A percentile compares a stretch with the other conserved stretches of the same genome.
phyloP scores from a whole-genome alignment of 35 echinoderm and acorn worm species.

The Chiridota heheva region DNA sequence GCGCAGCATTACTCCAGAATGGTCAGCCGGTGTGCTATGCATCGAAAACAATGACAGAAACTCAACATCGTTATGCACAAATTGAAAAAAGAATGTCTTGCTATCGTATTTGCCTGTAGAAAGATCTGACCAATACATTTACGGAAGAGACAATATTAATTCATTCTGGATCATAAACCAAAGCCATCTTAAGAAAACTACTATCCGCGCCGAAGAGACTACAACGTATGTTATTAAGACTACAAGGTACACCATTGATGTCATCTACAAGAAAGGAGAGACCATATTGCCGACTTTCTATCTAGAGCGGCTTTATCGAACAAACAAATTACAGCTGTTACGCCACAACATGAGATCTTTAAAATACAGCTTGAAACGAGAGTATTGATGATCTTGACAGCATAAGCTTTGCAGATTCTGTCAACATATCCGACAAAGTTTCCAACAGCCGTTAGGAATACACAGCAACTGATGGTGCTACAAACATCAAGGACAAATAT shows the following conservation, averaged over 20 bases:
- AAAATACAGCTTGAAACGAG: too few species aligned
- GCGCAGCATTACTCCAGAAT: slow-evolving; percentile 47
- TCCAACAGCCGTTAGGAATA: slow-evolving; percentile 42
- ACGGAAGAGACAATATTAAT: slow-evolving; percentile 14
- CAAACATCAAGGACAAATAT: slow-evolving; percentile 45
- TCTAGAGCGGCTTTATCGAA: slow-evolving; percentile 19
- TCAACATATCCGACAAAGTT: slow-evolving; percentile 50
- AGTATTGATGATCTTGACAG: too few species aligned
- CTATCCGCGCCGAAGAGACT: slow-evolving; percentile 37
- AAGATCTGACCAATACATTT: slow-evolving; percentile 46
- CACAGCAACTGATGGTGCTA: slow-evolving; percentile 52
- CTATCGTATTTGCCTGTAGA: slow-evolving; percentile 6
- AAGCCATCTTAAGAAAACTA: slow-evolving; percentile 33
- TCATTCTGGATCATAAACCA: slow-evolving; percentile 55
- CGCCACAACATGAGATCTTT: too few species aligned
- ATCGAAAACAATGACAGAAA: slow-evolving; percentile 43
- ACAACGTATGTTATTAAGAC: slow-evolving; percentile 35
- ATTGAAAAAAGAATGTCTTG: slow-evolving; percentile 29
- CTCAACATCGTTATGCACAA: slow-evolving; percentile 20
- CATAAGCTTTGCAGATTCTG: slow-evolving; percentile 33
- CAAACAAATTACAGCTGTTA: slow-evolving; percentile 10
- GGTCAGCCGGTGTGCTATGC: slow-evolving; percentile 67
- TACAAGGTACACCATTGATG: slow-evolving; percentile 28
- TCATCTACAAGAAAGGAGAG: slow-evolving; percentile 41
- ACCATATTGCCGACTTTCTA: slow-evolving; percentile 39